These are phyloP conservation scores for Enteromius radiatus DNA, from an alignment of 2,797 vertebrate species.

Conservation along the genomic window DNA sequence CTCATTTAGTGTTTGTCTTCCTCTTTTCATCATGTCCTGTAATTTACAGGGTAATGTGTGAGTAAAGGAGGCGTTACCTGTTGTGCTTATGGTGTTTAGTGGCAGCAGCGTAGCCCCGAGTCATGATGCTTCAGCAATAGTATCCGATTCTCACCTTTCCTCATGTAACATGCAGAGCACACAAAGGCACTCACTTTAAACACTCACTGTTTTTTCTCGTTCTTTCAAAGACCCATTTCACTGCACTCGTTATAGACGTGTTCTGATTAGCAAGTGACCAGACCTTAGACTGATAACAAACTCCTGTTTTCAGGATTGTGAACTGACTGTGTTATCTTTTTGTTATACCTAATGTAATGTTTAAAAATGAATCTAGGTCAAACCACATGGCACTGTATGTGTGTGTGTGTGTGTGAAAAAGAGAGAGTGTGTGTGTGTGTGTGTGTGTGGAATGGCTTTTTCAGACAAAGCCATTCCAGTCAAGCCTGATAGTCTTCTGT, in stretches of 20 bases:
- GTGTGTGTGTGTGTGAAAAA: not conserved
- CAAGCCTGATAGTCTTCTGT: slow-evolving; percentile 27
- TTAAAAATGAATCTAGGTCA: slow-evolving; percentile 28
- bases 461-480: slow-evolving; percentile 2
- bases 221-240: slow-evolving; percentile 18
- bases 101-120: not conserved
- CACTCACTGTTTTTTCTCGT: slow-evolving; percentile 29
- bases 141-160: slow-evolving; percentile 3
- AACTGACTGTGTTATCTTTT: slow-evolving; percentile 3
- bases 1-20: slow-evolving; percentile 6
- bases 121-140: slow-evolving; percentile 22
- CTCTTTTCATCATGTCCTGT: slow-evolving; percentile 38
- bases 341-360: not conserved
- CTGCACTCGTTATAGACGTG: slow-evolving; percentile 41
- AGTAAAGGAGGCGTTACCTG: not conserved
- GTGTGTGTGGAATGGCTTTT: not conserved
- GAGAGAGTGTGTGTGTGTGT: not conserved
- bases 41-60: not conserved
- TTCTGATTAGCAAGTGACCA: slow-evolving; percentile 46
- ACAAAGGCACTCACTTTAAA: not conserved
- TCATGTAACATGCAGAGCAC: not conserved
- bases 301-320: not conserved
- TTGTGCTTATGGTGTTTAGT: not conserved
- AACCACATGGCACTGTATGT: not conserved
- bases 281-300: not conserved